phyloP scores from a whole-genome alignment of 1,140 invertebrate species.

The Cepaea nemoralis region DNA sequence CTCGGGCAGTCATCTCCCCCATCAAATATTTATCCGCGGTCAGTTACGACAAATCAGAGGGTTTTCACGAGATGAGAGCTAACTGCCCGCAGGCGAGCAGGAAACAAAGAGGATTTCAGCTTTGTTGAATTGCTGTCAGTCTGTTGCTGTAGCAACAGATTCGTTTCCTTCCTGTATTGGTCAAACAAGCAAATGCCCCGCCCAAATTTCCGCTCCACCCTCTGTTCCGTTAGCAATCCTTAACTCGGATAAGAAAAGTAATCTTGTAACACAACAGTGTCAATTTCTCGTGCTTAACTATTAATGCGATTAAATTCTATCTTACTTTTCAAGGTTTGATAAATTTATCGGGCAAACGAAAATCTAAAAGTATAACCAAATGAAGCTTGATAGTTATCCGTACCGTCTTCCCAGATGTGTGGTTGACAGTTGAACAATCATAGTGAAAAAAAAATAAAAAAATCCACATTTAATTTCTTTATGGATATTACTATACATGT shows the following conservation, averaged over 20 bases:
- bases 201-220: conserved; percentile 17
- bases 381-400: too few species aligned
- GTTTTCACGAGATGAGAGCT: neutral
- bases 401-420: too few species aligned
- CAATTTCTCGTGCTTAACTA: neutral
- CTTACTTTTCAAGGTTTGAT: too few species aligned
- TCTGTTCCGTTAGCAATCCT: neutral
- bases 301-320: neutral
- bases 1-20: neutral
- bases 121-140: neutral
- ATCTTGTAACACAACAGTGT: neutral
- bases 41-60: conserved; percentile 13
- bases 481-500: too few species aligned
- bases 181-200: neutral
- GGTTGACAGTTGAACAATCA: too few species aligned
- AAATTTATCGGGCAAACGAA: too few species aligned
- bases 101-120: conserved; percentile 28
- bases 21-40: conserved; percentile 7
- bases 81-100: neutral
- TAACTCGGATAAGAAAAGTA: neutral
- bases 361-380: too few species aligned
- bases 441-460: too few species aligned
- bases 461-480: too few species aligned
- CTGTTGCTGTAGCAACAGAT: conserved; percentile 17
- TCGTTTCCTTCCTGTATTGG: conserved; percentile 32